Evolutionary conservation across 2,888 invertebrate genomes (phyloP).

Genomic region (Pteria penguin): DNA sequence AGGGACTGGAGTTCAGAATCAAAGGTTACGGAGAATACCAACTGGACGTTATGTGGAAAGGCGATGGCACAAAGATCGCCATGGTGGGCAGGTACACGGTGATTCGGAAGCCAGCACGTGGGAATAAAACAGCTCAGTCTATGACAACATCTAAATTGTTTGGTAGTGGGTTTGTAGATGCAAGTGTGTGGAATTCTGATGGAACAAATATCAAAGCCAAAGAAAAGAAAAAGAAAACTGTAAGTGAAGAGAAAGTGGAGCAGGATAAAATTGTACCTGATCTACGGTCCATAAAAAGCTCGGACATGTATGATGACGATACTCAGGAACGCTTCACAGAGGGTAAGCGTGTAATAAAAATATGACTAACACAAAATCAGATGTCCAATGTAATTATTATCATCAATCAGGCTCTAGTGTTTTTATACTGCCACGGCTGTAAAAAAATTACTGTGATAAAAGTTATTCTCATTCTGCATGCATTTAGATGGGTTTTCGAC

Average conservation of each 20-base stretch:
- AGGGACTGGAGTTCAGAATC: slow-evolving; percentile 64
- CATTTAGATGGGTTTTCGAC: too few relatives aligned
- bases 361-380: too few relatives aligned
- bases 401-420: too few relatives aligned
- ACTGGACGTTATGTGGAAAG: slow-evolving; percentile 62
- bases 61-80: background rate
- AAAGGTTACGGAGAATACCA: slow-evolving; percentile 73
- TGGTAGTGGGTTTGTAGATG: slow-evolving; percentile 6
- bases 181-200: slow-evolving; percentile 6
- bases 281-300: slow-evolving; percentile 19
- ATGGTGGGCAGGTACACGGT: slow-evolving; percentile 17
- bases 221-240: background rate
- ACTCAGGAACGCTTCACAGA: slow-evolving; percentile 23
- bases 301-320: slow-evolving; percentile 14
- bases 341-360: too few relatives aligned
- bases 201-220: background rate
- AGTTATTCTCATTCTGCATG: too few relatives aligned
- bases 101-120: slow-evolving; percentile 1
- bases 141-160: slow-evolving; percentile 1
- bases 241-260: background rate
- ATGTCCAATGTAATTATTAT: too few relatives aligned
- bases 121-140: background rate
- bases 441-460: too few relatives aligned
- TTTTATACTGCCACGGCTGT: too few relatives aligned
- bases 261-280: slow-evolving; percentile 13